Evolutionary conservation across 2,888 invertebrate species (phyloP), one percentile per base, ranked within the genome.

Genomic region (Leucophenga maculata): DNA sequence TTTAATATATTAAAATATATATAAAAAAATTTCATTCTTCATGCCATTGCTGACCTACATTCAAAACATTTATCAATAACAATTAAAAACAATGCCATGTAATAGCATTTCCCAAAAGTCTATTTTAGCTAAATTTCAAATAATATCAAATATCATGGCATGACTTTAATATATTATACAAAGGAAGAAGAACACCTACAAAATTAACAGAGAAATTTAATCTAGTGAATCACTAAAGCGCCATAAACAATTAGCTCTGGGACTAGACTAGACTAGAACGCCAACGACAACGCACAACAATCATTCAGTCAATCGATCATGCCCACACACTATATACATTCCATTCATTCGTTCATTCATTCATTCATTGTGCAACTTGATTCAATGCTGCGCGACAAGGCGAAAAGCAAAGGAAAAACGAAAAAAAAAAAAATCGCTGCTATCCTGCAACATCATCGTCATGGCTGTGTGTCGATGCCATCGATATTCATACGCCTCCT

Each of bases 401-500:
- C 39, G 11, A 39, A 39, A 39, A 39, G 11, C 8, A 39, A 39
- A 3, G 8, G 11, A 39, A 39, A 39, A 39, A 8, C 8, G 8
- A 39, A 3, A 39, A 39, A 11, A 3, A 39, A 39, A 39, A 39
- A 11, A 39, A 11, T 8, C n/a, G 46, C 46, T 13, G 46, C 46
- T 14, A n/a, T 26, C 26, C 46, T 14, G 20, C 59, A 59, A 59
- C 32, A 44, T 60, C 60, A 60, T 60, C 46, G 26, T 22, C 62
- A 14, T n/a, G 46, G 14, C 11, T 22, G n/a, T n/a, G n/a, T n/a
- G 13, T 26, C 62, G 18, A 22, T 32, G 18, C 26, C 8, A 22
- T 71, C 72, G 80, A 76, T 72, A 76, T 76, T 72, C 74, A 74
- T 71, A 73, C 68, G 66, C 69, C 62, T 70, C 68, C 59, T 48